A percentile compares a stretch with the other conserved stretches of the same genome.
phyloP scores from a whole-genome alignment of 2,113 vertebrate genomes.

The Elgaria multicarinata region DNA sequence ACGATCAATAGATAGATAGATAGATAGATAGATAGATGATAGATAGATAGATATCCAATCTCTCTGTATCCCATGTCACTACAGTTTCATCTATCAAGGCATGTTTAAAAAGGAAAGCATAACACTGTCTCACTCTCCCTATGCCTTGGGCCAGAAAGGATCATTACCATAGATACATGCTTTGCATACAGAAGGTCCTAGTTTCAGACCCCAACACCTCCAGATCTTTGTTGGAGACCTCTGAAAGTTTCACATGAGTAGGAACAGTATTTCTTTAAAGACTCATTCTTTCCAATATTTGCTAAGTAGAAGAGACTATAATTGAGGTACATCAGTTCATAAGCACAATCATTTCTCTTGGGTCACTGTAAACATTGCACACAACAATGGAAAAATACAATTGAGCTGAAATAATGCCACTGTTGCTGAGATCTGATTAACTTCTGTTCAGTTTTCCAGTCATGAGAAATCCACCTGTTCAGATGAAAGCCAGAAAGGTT shows the following conservation, averaged over 20 bases:
- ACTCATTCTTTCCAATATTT: slow-evolving; percentile 64
- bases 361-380: background rate
- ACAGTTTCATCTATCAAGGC: background rate
- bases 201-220: background rate
- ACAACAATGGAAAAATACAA: slow-evolving; percentile 64
- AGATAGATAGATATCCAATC: background rate
- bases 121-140: background rate
- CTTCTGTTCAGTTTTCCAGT: slow-evolving; percentile 62
- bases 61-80: background rate
- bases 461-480: slow-evolving; percentile 63
- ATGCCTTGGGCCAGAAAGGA: background rate
- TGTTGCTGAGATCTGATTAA: slow-evolving; percentile 67
- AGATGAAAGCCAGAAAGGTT: slow-evolving; percentile 49
- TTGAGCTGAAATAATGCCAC: slow-evolving; percentile 57
- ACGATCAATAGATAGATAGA: too few relatives aligned
- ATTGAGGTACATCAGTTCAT: slow-evolving; percentile 35
- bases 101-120: background rate
- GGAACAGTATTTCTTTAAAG: slow-evolving; percentile 58
- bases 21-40: too few relatives aligned
- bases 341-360: background rate
- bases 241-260: slow-evolving; percentile 44
- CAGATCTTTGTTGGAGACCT: background rate
- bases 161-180: background rate
- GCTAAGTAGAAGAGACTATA: slow-evolving; percentile 58
- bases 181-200: background rate